Percentiles rank a stretch among this genome's conserved stretches.
These are phyloP conservation scores for Nephrocerus scutellatus DNA, from an alignment of 2,888 invertebrate species.

Conservation along the genomic window DNA sequence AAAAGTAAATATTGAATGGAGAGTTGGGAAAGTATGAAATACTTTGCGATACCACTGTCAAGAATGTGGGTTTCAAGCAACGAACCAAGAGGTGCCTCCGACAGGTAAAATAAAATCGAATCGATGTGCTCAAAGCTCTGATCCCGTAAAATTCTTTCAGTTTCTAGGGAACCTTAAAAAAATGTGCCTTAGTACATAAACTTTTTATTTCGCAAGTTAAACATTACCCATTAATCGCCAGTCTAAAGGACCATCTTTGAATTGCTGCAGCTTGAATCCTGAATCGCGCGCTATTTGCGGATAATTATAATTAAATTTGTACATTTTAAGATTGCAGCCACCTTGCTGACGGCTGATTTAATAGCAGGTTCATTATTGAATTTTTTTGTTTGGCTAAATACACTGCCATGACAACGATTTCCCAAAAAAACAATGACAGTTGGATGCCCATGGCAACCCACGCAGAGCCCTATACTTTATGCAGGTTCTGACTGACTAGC, in stretches of 20 bases:
- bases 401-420: no score
- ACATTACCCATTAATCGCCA: constrained; percentile 43
- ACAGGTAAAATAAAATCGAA: constrained; percentile 34
- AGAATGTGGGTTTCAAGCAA: constrained; percentile 40
- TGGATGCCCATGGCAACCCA: no score
- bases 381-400: no score
- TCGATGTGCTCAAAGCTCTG: constrained; percentile 43
- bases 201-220: no score
- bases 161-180: constrained; percentile 38
- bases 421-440: no score
- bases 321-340: no score
- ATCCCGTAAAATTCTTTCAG: constrained; percentile 38
- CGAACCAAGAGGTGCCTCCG: constrained; percentile 41
- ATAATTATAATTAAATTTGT: constrained; percentile 35
- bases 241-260: constrained; percentile 39
- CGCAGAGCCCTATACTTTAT: no score
- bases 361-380: no score
- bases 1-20: constrained; percentile 43
- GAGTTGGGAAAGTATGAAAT: constrained; percentile 42
- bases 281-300: constrained; percentile 42
- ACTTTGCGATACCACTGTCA: constrained; percentile 45
- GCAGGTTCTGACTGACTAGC: no score
- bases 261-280: constrained; percentile 40
- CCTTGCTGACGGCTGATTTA: no score
- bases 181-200: no score